Evolutionary conservation across 2,113 vertebrate species (phyloP).

Genomic region (Synchiropus splendidus): DNA sequence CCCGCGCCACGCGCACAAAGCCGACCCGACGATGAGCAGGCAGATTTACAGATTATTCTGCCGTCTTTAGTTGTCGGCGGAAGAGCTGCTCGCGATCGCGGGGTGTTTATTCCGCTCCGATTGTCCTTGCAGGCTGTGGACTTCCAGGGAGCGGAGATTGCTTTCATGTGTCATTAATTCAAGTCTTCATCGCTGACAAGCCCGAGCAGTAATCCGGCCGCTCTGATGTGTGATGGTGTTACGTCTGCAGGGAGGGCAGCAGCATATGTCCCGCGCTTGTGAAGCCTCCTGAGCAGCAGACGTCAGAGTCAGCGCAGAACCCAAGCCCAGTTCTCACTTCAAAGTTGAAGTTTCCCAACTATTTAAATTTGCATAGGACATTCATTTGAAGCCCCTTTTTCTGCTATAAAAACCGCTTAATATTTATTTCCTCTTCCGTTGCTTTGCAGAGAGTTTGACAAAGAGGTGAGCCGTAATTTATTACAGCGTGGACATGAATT

Average conservation of each 20-base stretch:
- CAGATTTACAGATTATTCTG: slow-evolving; percentile 45
- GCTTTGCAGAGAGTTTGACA: background rate
- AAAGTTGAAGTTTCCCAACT: background rate
- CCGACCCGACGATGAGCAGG: slow-evolving; percentile 31
- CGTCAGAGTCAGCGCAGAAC: slow-evolving; percentile 17
- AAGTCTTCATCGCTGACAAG: slow-evolving; percentile 52
- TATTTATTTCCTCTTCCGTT: no score
- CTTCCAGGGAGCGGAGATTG: slow-evolving; percentile 54
- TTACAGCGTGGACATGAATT: slow-evolving; percentile 1
- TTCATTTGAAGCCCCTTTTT: no score
- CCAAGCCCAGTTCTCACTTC: background rate
- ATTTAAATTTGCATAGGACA: no score
- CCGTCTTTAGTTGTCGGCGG: slow-evolving; percentile 29
- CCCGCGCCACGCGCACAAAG: slow-evolving; percentile 16
- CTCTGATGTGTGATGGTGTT: slow-evolving; percentile 62
- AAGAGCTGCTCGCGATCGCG: slow-evolving; percentile 44
- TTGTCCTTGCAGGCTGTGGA: slow-evolving; percentile 50
- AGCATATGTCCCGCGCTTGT: slow-evolving; percentile 45
- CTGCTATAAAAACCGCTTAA: no score
- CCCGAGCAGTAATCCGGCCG: slow-evolving; percentile 53
- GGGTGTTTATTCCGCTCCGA: slow-evolving; percentile 57
- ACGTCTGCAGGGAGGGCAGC: slow-evolving; percentile 32
- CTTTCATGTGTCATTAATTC: slow-evolving; percentile 69
- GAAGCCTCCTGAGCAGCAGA: slow-evolving; percentile 22
- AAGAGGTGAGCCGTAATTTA: background rate